Base-by-base conservation (phyloP, 1,140 invertebrate species). In the Wiebesia pumilae region DNA sequence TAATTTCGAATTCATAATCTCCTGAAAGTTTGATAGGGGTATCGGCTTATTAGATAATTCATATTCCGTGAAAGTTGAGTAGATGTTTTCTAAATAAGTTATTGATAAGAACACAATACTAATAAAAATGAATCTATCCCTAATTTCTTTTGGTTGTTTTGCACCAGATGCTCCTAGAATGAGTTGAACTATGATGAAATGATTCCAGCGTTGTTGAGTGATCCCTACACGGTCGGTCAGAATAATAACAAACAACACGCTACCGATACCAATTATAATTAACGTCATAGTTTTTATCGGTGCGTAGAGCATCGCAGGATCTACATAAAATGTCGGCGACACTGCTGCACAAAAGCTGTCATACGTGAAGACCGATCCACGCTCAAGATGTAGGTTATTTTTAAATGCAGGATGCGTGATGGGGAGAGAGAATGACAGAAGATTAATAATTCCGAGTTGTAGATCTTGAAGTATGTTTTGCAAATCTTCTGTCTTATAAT, bases 101-200 rank as follows among this genome's bases (percentile, higher is more conserved):
- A 85, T 79, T 24, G 83, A 79, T 1, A 80, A 24, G 4, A 85
- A 58, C 1, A 85, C 35, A 0, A 85, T 85, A 24, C 27, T 69
- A 3, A 85, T 43, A 24, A 85, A 85, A n/a, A 85, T 71, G 14
- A 85, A 77, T 38, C 83, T 79, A 19, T 80, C 83, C 3, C 58
- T 43, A 3, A 30, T 69, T 19, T 40, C 30, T 4, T 54, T 19
- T 24, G 83, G 83, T 14, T 35, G 30, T 27, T 35, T 79, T 7
- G 12, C 43, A 30, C 62, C 43, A 0, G 83, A n/a, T 16, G 30
- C 19, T 3, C 77, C 40, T 24, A 85, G 40, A n/a, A 80, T 71
- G 21, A 85, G 24, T 30, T 51, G 62, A 4, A 77, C 51, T 12
- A 84, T 27, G 19, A 43, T 21, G 16, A 78, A 67, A 14, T 4